Evolutionary conservation across 92 coral and sea anemone genomes (phyloP), one percentile per base, ranked within the genome.

Genomic region (Siderastrea radians): DNA sequence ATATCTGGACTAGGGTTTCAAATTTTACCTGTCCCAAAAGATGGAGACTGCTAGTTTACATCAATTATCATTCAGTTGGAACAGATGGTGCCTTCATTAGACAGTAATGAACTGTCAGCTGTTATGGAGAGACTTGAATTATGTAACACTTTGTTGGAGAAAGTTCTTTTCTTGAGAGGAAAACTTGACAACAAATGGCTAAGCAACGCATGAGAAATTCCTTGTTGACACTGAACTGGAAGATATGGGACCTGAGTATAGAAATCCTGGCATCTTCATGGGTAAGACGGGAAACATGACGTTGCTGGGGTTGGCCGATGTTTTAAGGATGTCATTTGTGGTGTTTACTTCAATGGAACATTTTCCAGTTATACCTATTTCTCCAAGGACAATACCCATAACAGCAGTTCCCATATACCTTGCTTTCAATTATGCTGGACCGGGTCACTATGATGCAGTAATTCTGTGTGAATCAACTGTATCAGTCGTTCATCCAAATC

Each of bases 11-110:
- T 85, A 50, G 89, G 89, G 46, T 89, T 89, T 68, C 57, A 85
- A 50, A 75, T 84, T 84, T 3, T 78, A 64, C 52, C 49, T 5
- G 83, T 86, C 45, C 85, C 85, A 86, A 89, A 77, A 77, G 89
- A 89, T 76, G 92, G 92, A 68, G 92, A 82, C 47, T 88, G 92
- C 58, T 78, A 84, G 71, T 89, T 89, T 55, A 76, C 92, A 19
- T 77, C 89, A 17, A 51, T 89, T 14, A 50, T 78, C 3, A 44
- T 81, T 47, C 88, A 88, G 64, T 48, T 88, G 47, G 72, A 80
- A 81, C 91, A 88, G 80, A 19, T 69, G 10, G 26, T 58, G 51
- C 70, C 88, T 15, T 26, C 6, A 10, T 44, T 38, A 43, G 65
- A 49, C 15, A 53, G 45, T 44, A 80, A 60, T 8, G 12, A 63